Base-by-base conservation (phyloP, 2,113 vertebrate species). In the Anguilla japonica region DNA sequence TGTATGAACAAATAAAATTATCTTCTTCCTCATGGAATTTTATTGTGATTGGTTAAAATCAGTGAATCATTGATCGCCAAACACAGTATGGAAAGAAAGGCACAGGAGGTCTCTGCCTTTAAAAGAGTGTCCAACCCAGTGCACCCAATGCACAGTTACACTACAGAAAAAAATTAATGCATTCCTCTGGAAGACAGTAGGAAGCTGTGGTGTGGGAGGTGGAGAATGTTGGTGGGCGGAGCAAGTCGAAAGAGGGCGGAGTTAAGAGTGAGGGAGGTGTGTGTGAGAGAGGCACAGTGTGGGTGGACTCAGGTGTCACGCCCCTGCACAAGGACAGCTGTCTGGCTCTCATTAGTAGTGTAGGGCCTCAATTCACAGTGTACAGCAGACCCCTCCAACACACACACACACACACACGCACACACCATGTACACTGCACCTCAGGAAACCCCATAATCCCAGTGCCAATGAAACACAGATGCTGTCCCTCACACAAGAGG, bases 401-500 rank as follows among this genome's bases (percentile, higher is more conserved):
- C 60, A 67, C 20, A 63, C 60, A 26, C 60, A 26, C 60, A 63
- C 60, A 63, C 20, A 7, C 60, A 63, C 60, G 22, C 60, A 63
- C 60, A 87, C 71, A 83, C 67, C 87, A 88, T 87, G 86, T 81
- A 82, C 86, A 83, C 91, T 80, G 60, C 57, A 87, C 89, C 89
- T 89, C 91, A 89, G 90, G 87, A 89, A 90, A 89, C 88, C 79
- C 83, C 71, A 83, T 89, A 92, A 91, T 90, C 88, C 88, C 85
- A 83, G 79, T 56, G 85, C 89, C 90, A 91, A 90, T 91, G 91
- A 90, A 88, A 92, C 87, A 89, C 89, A 91, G 88, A 91, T 92
- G 90, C 83, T 87, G 82, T 56, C 53, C 83, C n/a, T 84, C 71
- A 83, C 67, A 60, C 60, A 40, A 85, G 84, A 85, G 43, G 63